phyloP scores from a whole-genome alignment of 2,113 vertebrate genomes.

The Coryphaenoides rupestris region DNA sequence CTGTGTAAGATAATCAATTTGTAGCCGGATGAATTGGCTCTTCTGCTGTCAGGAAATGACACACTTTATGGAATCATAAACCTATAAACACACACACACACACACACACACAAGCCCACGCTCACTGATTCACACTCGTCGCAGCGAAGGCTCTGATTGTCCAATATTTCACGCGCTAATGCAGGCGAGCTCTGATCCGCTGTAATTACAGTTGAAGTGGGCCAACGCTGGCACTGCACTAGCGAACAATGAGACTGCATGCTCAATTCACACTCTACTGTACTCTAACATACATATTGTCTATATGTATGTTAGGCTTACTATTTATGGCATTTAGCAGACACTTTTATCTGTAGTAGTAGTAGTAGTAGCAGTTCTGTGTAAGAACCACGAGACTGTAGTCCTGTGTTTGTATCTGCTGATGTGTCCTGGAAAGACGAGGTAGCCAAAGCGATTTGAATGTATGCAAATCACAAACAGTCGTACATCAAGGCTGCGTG shows the following conservation, averaged over 20 bases:
- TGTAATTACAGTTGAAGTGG: slow-evolving; percentile 48
- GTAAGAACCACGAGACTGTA: background rate
- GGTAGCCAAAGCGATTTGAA: slow-evolving; percentile 48
- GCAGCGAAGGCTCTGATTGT: slow-evolving; percentile 19
- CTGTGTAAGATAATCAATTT: slow-evolving; percentile 36
- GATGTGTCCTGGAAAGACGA: slow-evolving; percentile 23
- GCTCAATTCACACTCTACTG: slow-evolving; percentile 8
- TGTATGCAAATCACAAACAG: slow-evolving; percentile 50
- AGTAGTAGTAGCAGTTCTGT: slow-evolving; percentile 13
- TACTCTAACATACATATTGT: slow-evolving; percentile 4
- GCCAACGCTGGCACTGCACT: slow-evolving; percentile 5
- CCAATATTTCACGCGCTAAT: slow-evolving; percentile 35
- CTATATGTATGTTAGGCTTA: slow-evolving; percentile 6
- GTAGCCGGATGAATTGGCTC: slow-evolving; percentile 42
- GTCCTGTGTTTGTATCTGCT: slow-evolving; percentile 16
- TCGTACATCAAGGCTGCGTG: background rate
- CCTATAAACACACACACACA: slow-evolving; percentile 23
- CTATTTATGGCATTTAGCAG: background rate
- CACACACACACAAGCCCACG: slow-evolving; percentile 1
- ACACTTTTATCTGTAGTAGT: slow-evolving; percentile 36
- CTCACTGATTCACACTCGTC: slow-evolving; percentile 8
- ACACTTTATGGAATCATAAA: slow-evolving; percentile 8
- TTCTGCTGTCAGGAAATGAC: slow-evolving; percentile 52
- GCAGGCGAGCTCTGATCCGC: slow-evolving; percentile 33
- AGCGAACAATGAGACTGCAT: too few relatives aligned